Base-by-base conservation (phyloP, 2,888 invertebrate species). In the Carcina quercana region DNA sequence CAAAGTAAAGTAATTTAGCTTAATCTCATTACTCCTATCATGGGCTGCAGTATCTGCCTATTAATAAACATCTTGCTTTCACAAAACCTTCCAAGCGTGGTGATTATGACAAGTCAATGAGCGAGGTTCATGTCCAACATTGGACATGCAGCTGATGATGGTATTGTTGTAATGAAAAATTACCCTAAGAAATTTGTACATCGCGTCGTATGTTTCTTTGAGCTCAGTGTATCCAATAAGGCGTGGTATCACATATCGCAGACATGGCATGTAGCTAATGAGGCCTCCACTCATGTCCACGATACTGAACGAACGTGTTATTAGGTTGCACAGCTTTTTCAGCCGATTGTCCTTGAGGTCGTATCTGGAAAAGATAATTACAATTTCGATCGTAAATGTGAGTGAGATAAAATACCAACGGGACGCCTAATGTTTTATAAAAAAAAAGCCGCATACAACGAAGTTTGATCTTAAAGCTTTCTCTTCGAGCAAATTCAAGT, bases 201-300 rank as follows among this genome's bases (percentile, higher is more conserved):
- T 61, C 29, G 76, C 69, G 1, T 66, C 50, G 25, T 88, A 74
- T 11, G 85, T 82, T 1, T 60, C 52, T 38, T 78, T 69, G 10
- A 89, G 53, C 34, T 86, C 73, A 1, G 75, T 87, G 57, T 89
- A 92, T 1, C 91, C 91, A 12, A 86, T 86, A 1, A 78, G 53
- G 30, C 85, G 73, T 1, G 92, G 92, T 1, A 87, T 80, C 1
- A 93, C 29, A 53, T 87, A 86, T 32, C 92, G 80, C 12, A 92
- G 53, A 43, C 88, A 87, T 0, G 93, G 92, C 72, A 92, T 68
- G 53, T 89, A 90, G 42, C 90, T 91, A 25, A 92, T 51, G 3
- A 91, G 47, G 0, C 92, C 92, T 1, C 92, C 92, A 24, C 90
- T 87, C 73, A 89, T 89, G 52, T 92, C 91, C 5, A 86, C 79